phyloP scores from a whole-genome alignment of 2,888 invertebrate genomes.

The Plusia festucae region DNA sequence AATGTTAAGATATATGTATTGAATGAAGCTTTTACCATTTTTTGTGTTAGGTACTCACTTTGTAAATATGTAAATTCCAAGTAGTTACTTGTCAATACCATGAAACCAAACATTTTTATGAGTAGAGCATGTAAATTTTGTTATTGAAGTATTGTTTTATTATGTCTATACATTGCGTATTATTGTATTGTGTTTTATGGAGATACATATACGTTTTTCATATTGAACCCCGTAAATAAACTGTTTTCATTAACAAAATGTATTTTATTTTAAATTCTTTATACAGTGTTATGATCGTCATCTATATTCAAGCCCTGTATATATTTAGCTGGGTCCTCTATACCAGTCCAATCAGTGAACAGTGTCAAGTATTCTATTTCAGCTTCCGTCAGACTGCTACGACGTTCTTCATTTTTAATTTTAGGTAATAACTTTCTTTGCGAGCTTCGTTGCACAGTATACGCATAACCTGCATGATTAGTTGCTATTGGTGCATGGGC shows the following conservation, averaged over 20 bases:
- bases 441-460: constrained; percentile 14
- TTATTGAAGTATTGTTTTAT: constrained; percentile 80
- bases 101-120: constrained; percentile 88
- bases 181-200: constrained; percentile 82
- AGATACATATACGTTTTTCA: constrained; percentile 79
- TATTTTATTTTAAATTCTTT: constrained; percentile 36
- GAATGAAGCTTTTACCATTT: constrained; percentile 80
- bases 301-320: constrained; percentile 60
- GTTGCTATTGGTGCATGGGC: constrained; percentile 72
- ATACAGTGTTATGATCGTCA: constrained; percentile 17
- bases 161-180: constrained; percentile 70
- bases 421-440: constrained; percentile 39
- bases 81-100: constrained; percentile 85
- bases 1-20: constrained; percentile 56
- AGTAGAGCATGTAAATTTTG: constrained; percentile 86
- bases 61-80: constrained; percentile 89
- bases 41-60: constrained; percentile 73
- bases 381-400: constrained; percentile 68
- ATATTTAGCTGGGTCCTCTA: constrained; percentile 75
- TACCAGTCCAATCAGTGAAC: constrained; percentile 82
- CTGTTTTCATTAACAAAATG: constrained; percentile 80
- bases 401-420: constrained; percentile 39
- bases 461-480: constrained; percentile 30
- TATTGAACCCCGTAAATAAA: constrained; percentile 85
- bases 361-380: constrained; percentile 78